Conservation (phyloP, 2,888 invertebrate genomes). For the Ethmia dodecea region DNA sequence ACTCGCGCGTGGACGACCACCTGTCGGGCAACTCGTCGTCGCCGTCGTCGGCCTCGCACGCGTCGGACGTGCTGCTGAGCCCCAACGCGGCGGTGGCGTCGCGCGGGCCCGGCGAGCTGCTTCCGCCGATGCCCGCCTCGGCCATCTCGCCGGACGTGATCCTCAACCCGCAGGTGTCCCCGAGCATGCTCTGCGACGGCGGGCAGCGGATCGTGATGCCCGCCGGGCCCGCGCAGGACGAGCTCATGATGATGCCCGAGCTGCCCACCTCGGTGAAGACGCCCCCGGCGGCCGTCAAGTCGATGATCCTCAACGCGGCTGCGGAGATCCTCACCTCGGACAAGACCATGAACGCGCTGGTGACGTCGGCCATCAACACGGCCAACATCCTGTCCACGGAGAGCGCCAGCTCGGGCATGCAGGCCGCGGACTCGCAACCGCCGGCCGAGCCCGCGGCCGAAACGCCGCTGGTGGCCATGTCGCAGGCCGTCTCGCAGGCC, state of each 20-base stretch:
- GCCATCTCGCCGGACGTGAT: conserved; percentile 77
- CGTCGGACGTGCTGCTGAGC: conserved; percentile 54
- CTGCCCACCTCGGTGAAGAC: conserved; percentile 65
- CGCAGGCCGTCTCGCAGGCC: conserved; percentile 72
- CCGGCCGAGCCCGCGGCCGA: conserved; percentile 50
- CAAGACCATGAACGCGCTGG: conserved; percentile 75
- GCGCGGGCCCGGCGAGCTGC: conserved; percentile 51
- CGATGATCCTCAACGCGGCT: conserved; percentile 86
- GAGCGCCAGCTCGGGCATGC: conserved; percentile 32
- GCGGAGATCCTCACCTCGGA: conserved; percentile 83
- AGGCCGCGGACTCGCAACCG: conserved; percentile 35
- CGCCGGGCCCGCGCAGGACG: conserved; percentile 37
- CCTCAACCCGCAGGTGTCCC: conserved; percentile 78
- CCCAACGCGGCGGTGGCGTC: conserved; percentile 47
- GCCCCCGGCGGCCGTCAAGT: conserved; percentile 81
- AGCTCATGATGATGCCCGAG: conserved; percentile 59
- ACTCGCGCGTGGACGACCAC: conserved; percentile 58
- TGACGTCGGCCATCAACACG: conserved; percentile 74
- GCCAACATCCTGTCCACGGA: conserved; percentile 65
- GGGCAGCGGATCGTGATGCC: conserved; percentile 38
- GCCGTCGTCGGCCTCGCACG: conserved; percentile 46
- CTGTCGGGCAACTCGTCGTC: conserved; percentile 48
- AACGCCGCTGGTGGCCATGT: conserved; percentile 63
- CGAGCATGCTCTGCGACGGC: conserved; percentile 70
- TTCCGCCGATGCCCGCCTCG: conserved; percentile 39